phyloP scores from a whole-genome alignment of 2,888 invertebrate species.

The Tyria jacobaeae region DNA sequence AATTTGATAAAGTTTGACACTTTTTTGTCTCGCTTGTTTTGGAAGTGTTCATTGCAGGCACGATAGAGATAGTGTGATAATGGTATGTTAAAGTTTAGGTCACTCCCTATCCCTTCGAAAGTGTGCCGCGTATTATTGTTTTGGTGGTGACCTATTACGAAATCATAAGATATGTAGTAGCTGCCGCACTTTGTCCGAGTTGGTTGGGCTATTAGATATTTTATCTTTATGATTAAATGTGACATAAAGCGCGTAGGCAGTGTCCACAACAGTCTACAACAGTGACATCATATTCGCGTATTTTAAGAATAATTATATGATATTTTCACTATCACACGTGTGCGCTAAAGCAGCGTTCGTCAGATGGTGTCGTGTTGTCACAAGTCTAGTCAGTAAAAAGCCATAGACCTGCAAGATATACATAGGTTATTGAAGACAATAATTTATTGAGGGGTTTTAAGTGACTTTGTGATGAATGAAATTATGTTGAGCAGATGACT shows the following conservation, averaged over 20 bases:
- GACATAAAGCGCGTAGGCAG: slow-evolving; percentile 67
- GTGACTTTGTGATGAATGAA: neutral
- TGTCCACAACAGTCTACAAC: slow-evolving; percentile 43
- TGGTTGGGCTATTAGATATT: slow-evolving; percentile 53
- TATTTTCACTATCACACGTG: slow-evolving; percentile 43
- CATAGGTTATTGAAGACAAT: neutral
- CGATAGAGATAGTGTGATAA: slow-evolving; percentile 63
- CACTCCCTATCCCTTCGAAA: slow-evolving; percentile 73
- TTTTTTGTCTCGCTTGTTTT: slow-evolving; percentile 63
- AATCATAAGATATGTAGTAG: slow-evolving; percentile 63
- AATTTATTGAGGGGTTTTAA: neutral
- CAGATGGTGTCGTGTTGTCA: slow-evolving; percentile 17
- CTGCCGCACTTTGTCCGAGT: slow-evolving; percentile 52
- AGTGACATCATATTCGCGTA: slow-evolving; percentile 71
- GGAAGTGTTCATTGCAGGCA: slow-evolving; percentile 52
- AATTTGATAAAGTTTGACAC: slow-evolving; percentile 73
- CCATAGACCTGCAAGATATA: neutral
- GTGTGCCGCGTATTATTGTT: slow-evolving; percentile 80
- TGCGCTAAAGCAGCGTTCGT: slow-evolving; percentile 8
- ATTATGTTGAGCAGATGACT: neutral
- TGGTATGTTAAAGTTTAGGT: slow-evolving; percentile 62
- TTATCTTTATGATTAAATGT: slow-evolving; percentile 57
- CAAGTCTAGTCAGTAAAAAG: neutral
- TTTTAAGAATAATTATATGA: slow-evolving; percentile 57
- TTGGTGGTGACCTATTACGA: slow-evolving; percentile 79